Percentiles rank a stretch among this genome's conserved stretches.
Evolutionary conservation across 2,888 invertebrate species (phyloP).

Genomic region (Agriopis leucophaearia): DNA sequence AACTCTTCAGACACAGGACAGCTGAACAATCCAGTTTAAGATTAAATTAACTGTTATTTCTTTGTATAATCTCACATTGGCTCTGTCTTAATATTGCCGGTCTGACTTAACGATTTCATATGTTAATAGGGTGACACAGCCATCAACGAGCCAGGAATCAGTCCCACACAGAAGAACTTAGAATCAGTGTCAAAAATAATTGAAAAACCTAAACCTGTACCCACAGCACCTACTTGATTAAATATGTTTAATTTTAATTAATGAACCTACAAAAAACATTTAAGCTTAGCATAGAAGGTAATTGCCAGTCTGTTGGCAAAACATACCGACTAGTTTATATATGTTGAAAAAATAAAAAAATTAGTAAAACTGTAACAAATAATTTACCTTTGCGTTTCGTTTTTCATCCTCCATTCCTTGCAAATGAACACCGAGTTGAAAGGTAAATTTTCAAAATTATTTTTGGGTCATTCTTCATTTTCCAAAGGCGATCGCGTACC

Average conservation of each 20-base stretch:
- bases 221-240: constrained; percentile 50
- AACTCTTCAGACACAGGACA: too few relatives aligned
- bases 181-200: constrained; percentile 63
- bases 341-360: constrained; percentile 49
- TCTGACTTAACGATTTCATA: background rate
- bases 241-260: constrained; percentile 4
- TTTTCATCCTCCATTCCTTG: constrained; percentile 45
- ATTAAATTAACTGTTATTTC: too few relatives aligned
- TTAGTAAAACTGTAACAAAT: constrained; percentile 54
- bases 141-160: constrained; percentile 14
- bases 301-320: background rate
- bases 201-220: constrained; percentile 53
- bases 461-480: constrained; percentile 72
- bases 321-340: background rate
- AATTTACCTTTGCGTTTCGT: constrained; percentile 26
- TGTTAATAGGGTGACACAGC: constrained; percentile 12
- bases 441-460: constrained; percentile 63
- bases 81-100: background rate
- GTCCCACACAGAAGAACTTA: constrained; percentile 45
- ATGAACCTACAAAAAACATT: background rate
- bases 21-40: too few relatives aligned
- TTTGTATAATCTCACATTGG: too few relatives aligned
- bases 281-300: background rate
- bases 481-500: constrained; percentile 44
- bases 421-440: constrained; percentile 70